phyloP scores from a whole-genome alignment of 2,113 vertebrate species.

The Tympanuchus pallidicinctus region DNA sequence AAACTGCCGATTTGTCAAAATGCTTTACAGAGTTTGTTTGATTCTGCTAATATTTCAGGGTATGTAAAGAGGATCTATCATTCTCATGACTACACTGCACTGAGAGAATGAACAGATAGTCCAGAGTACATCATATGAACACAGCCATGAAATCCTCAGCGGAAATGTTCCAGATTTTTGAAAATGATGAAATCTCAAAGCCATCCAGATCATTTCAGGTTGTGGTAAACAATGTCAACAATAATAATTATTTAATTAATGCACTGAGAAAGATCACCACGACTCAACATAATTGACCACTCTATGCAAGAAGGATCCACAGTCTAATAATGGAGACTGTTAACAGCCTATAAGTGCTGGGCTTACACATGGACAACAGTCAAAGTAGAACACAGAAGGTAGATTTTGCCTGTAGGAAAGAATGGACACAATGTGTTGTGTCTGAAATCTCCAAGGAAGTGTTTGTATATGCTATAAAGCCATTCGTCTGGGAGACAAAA shows the following conservation, averaged over 20 bases:
- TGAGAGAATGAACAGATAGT: background rate
- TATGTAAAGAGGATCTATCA: background rate
- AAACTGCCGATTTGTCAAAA: slow-evolving; percentile 49
- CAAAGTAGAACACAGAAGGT: background rate
- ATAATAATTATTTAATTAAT: background rate
- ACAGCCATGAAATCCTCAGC: background rate
- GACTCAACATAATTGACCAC: background rate
- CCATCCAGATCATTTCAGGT: background rate
- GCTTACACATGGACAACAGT: rapidly evolving
- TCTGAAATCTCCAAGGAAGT: background rate
- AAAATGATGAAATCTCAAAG: background rate
- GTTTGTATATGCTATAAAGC: background rate
- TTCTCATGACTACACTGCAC: background rate
- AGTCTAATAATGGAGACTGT: background rate
- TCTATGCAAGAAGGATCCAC: background rate
- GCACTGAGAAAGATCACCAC: background rate
- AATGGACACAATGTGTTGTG: background rate
- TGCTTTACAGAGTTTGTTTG: background rate
- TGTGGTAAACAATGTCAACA: background rate
- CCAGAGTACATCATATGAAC: background rate
- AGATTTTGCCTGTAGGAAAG: background rate
- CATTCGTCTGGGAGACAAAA: background rate
- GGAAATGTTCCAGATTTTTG: background rate
- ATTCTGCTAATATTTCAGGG: background rate
- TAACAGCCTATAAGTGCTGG: background rate